Evolutionary conservation across 2,797 vertebrate genomes (phyloP).

Genomic region (Smutsia gigantea): DNA sequence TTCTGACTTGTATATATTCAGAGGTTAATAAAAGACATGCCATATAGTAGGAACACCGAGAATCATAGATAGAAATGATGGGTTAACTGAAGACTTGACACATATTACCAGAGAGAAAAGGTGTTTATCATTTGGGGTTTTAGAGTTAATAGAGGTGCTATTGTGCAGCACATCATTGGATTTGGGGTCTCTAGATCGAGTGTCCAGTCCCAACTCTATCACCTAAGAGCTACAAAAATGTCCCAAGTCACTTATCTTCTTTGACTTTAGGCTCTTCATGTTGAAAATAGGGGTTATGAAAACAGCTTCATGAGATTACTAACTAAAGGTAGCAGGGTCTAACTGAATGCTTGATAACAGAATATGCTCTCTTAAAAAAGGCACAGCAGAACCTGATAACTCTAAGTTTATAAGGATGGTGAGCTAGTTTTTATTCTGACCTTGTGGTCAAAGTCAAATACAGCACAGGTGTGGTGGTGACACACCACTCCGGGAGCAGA

Average conservation of each 20-base stretch:
- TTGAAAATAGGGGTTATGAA: not conserved
- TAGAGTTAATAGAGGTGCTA: not conserved
- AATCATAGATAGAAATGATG: not conserved
- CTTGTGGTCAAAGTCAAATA: constrained; percentile 49
- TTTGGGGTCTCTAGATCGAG: not conserved
- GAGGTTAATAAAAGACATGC: not conserved
- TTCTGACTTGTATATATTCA: not conserved
- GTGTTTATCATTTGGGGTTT: not conserved
- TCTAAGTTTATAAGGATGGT: constrained; percentile 4
- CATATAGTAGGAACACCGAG: not conserved
- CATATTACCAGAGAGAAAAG: not conserved
- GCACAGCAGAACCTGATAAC: not conserved
- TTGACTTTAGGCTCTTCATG: not conserved
- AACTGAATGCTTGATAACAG: not conserved
- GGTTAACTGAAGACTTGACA: not conserved
- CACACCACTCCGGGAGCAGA: constrained; percentile 30
- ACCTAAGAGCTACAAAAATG: not conserved
- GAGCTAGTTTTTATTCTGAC: constrained; percentile 12
- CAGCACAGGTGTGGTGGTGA: constrained; percentile 48
- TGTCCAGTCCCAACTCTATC: not conserved
- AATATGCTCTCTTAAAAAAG: not conserved
- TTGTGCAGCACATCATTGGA: not conserved
- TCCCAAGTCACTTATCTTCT: not conserved
- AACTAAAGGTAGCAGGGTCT: not conserved
- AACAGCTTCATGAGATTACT: not conserved